Evolutionary conservation across 2,888 invertebrate genomes (phyloP).

Genomic region (Masnerella sp.): DNA sequence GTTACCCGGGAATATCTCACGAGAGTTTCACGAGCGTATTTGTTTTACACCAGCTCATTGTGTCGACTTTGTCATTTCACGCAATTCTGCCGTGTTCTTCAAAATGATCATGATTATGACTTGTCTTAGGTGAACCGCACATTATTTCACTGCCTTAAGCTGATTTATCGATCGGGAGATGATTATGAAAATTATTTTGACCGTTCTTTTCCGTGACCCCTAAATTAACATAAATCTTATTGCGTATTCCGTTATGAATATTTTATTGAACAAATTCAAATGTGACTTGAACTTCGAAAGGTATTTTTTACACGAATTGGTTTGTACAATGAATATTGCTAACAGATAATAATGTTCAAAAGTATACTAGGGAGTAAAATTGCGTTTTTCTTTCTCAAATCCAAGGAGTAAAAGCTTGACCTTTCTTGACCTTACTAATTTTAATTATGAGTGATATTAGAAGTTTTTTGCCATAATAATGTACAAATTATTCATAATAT

Average conservation of each 20-base stretch:
- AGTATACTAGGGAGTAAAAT: too few species aligned
- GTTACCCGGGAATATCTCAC: conserved; percentile 48
- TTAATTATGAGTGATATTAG: too few species aligned
- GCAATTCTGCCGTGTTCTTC: conserved; percentile 40
- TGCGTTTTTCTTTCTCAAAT: too few species aligned
- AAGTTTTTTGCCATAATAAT: too few species aligned
- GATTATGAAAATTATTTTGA: conserved; percentile 63
- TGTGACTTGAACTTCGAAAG: too few species aligned
- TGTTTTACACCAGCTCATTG: conserved; percentile 34
- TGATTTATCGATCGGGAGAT: conserved; percentile 66
- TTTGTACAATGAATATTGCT: background rate
- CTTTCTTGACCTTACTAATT: too few species aligned
- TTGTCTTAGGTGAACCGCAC: conserved; percentile 46
- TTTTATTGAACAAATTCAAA: too few species aligned
- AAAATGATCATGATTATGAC: conserved; percentile 27
- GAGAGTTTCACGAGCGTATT: conserved; percentile 54
- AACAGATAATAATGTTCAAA: background rate
- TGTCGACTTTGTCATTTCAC: conserved; percentile 58
- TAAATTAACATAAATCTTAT: conserved; percentile 42
- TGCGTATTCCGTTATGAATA: conserved; percentile 46
- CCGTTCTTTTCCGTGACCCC: conserved; percentile 52
- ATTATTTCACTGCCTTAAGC: conserved; percentile 61
- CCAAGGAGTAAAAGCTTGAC: too few species aligned
- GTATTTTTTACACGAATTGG: too few species aligned
- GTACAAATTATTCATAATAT: too few species aligned